Evolutionary conservation across 2,888 invertebrate genomes (phyloP).

Genomic region (Lagria hirta): DNA sequence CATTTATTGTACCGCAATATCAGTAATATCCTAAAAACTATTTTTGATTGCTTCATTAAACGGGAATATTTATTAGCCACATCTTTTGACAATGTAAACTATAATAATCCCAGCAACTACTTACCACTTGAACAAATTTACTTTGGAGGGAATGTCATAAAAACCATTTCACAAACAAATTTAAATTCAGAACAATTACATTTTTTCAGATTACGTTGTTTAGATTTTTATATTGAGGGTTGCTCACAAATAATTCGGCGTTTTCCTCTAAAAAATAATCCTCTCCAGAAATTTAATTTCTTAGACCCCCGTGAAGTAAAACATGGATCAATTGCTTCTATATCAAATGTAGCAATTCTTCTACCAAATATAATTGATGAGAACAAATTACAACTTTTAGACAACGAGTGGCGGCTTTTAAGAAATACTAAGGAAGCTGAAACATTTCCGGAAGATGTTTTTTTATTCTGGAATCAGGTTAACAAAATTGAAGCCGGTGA

Average conservation of each 20-base stretch:
- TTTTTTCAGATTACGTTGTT: slow-evolving; percentile 9
- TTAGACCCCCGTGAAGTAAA: slow-evolving; percentile 7
- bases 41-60: slow-evolving; percentile 19
- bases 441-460: background rate
- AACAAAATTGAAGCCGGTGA: slow-evolving; percentile 5
- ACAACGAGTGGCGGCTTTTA: slow-evolving; percentile 24
- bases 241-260: slow-evolving; percentile 10
- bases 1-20: slow-evolving; percentile 5
- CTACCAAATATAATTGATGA: slow-evolving; percentile 11
- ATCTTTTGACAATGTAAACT: slow-evolving; percentile 8
- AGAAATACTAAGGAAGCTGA: slow-evolving; percentile 1
- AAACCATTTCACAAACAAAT: background rate
- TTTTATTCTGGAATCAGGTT: slow-evolving; percentile 4
- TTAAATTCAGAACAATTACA: too few relatives aligned
- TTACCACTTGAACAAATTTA: slow-evolving; percentile 14
- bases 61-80: slow-evolving; percentile 5
- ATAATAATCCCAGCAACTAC: slow-evolving; percentile 9
- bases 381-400: slow-evolving; percentile 9
- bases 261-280: slow-evolving; percentile 19
- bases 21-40: background rate
- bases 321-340: background rate
- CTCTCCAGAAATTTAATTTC: slow-evolving; percentile 10
- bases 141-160: slow-evolving; percentile 4
- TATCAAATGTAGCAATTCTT: slow-evolving; percentile 1
- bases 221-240: slow-evolving; percentile 20